These are phyloP conservation scores for Tribolium freemani DNA, from an alignment of 2,888 invertebrate genomes.

Conservation along the genomic window DNA sequence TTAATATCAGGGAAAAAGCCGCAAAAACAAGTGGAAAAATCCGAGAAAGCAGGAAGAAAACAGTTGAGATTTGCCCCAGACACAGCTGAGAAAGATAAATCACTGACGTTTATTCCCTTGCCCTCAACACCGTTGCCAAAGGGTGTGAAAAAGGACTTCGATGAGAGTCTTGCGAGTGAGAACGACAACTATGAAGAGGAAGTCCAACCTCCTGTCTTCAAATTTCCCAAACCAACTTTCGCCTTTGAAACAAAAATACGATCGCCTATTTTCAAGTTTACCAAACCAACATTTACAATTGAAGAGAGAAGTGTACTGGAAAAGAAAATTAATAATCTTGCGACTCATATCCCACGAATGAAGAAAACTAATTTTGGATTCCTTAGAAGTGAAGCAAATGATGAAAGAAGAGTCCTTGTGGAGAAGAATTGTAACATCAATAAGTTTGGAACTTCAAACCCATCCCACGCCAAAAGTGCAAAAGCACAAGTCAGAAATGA, in stretches of 20 bases:
- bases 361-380: not conserved
- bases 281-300: not conserved
- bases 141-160: not conserved
- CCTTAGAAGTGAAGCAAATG: not conserved
- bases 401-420: not conserved
- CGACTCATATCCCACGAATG: not conserved
- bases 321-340: slow-evolving; percentile 1
- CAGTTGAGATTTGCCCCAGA: slow-evolving; percentile 9
- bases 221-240: not conserved
- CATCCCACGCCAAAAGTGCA: not conserved
- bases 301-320: not conserved
- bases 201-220: not conserved
- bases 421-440: not conserved
- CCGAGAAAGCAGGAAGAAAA: not conserved
- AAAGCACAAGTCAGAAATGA: not conserved
- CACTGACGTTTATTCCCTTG: slow-evolving; percentile 9
- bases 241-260: not conserved
- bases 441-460: too few relatives aligned
- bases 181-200: not conserved
- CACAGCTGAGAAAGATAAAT: not conserved
- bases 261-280: not conserved
- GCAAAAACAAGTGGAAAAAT: not conserved
- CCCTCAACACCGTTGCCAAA: slow-evolving; percentile 36
- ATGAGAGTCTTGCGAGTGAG: not conserved
- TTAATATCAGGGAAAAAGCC: slow-evolving; percentile 62